Conservation (phyloP, 2,888 invertebrate species). For the Apamea anceps region DNA sequence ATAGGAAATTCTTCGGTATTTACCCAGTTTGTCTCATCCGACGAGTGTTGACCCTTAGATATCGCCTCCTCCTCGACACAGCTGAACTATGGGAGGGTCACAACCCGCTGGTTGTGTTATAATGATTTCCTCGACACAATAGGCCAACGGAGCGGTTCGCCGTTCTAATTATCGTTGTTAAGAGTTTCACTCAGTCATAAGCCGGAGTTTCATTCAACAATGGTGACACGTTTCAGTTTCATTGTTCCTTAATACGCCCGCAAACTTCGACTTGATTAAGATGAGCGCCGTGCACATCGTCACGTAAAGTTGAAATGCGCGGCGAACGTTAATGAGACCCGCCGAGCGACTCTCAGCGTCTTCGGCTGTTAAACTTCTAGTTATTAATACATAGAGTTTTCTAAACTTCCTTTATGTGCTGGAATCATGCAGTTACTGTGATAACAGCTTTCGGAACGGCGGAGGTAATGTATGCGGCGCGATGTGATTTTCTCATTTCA, state of each 20-base stretch:
- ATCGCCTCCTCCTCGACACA: conserved; percentile 29
- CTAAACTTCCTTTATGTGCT: conserved; percentile 44
- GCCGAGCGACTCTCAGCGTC: conserved; percentile 32
- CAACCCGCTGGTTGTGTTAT: conserved; percentile 58
- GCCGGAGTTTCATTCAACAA: conserved; percentile 75
- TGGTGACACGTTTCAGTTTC: conserved; percentile 79
- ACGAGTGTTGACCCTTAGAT: conserved; percentile 42
- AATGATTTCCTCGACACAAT: conserved; percentile 69
- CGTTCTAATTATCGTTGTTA: conserved; percentile 79
- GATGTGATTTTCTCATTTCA: conserved; percentile 67
- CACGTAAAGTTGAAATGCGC: conserved; percentile 56
- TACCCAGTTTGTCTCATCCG: conserved; percentile 49
- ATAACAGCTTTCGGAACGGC: conserved; percentile 39
- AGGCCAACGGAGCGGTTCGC: conserved; percentile 69
- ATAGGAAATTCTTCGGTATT: conserved; percentile 65
- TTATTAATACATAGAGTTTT: conserved; percentile 56
- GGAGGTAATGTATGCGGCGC: conserved; percentile 52
- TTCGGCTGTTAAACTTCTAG: conserved; percentile 46
- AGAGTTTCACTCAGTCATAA: conserved; percentile 75
- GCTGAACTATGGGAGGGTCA: conserved; percentile 48
- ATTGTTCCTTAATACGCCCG: conserved; percentile 79
- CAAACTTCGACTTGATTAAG: conserved; percentile 79
- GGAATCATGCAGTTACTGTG: conserved; percentile 44
- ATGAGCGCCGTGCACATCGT: conserved; percentile 67
- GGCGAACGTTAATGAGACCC: conserved; percentile 55